Conservation (phyloP, 2,113 vertebrate species). For the Elephantulus edwardii region DNA sequence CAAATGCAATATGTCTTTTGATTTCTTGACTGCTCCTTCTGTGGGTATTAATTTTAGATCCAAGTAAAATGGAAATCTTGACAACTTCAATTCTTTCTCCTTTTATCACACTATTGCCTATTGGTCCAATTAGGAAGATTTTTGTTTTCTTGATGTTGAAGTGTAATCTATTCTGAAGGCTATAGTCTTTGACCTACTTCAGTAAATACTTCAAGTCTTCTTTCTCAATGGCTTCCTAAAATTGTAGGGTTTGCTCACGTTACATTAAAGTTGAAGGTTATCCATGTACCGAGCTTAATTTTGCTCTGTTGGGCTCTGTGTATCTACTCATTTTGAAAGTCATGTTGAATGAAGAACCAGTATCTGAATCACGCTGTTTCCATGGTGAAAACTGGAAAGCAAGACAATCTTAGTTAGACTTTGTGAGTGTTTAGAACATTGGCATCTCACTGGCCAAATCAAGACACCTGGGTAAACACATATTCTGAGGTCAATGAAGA, state of each 20-base stretch:
- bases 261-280: neutral
- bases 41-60: too few relatives aligned
- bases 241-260: conserved; percentile 25
- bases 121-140: too few relatives aligned
- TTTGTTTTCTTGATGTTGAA: too few relatives aligned
- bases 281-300: neutral
- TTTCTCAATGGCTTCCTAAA: neutral
- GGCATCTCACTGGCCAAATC: neutral
- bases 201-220: too few relatives aligned
- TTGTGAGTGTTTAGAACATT: neutral
- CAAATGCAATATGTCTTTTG: too few relatives aligned
- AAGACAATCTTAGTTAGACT: neutral
- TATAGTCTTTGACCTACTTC: too few relatives aligned
- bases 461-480: neutral
- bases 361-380: neutral
- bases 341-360: neutral
- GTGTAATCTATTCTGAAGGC: too few relatives aligned
- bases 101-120: too few relatives aligned
- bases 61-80: too few relatives aligned
- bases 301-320: neutral
- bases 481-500: neutral
- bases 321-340: neutral
- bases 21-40: too few relatives aligned
- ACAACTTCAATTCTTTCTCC: too few relatives aligned
- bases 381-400: neutral